These are phyloP conservation scores for Dorcus hopei DNA, from an alignment of 2,888 invertebrate genomes.

Conservation along the genomic window DNA sequence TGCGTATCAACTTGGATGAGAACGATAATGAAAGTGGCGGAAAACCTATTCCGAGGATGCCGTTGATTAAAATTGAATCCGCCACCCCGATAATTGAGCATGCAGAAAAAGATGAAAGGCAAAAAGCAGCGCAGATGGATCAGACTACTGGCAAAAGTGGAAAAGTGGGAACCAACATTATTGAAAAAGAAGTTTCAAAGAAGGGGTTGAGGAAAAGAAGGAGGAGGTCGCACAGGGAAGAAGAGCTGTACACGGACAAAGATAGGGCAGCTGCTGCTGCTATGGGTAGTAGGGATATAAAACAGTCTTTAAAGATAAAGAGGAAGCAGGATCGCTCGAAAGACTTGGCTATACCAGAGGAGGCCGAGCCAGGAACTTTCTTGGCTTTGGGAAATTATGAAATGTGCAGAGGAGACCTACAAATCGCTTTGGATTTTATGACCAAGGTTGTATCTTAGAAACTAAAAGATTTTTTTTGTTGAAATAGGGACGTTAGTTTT, in stretches of 20 bases:
- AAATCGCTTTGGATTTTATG: conserved; percentile 71
- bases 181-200: conserved; percentile 42
- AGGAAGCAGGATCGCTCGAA: conserved; percentile 73
- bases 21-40: conserved; percentile 42
- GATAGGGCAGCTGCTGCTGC: conserved; percentile 88
- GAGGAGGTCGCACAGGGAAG: conserved; percentile 48
- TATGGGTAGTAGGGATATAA: conserved; percentile 83
- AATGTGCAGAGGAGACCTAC: conserved; percentile 69
- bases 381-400: conserved; percentile 74
- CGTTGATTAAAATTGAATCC: conserved; percentile 7
- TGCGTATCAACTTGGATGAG: conserved; percentile 63
- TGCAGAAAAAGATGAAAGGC: conserved; percentile 49
- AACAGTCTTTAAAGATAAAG: conserved; percentile 77
- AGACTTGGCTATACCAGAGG: conserved; percentile 70
- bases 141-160: not conserved
- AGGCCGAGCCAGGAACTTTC: conserved; percentile 74
- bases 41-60: conserved; percentile 10
- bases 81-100: conserved; percentile 15
- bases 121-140: conserved; percentile 24
- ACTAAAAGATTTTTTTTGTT: too few relatives aligned
- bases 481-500: too few relatives aligned
- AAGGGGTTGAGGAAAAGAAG: conserved; percentile 27
- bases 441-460: conserved; percentile 61
- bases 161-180: conserved; percentile 14
- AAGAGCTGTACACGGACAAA: conserved; percentile 86